Evolutionary conservation across 2,113 vertebrate genomes (phyloP), one percentile per base, ranked within the genome.

Genomic region (Callipepla squamata): DNA sequence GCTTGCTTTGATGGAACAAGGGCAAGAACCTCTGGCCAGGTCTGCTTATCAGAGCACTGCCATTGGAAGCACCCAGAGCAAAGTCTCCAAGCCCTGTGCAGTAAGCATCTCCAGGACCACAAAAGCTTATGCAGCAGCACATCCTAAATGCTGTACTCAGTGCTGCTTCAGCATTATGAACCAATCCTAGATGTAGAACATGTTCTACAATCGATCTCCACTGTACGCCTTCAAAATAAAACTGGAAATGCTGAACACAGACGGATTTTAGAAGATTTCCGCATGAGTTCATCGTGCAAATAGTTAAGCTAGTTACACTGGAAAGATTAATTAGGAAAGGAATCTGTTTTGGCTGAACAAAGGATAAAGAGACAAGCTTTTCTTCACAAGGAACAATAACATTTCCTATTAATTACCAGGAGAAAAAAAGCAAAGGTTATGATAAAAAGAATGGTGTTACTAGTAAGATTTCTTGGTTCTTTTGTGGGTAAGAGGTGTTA

Each of bases 121-220:
- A 57, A 57, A 83, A 40, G 8, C 47, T 75, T 40, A 20, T 22
- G 38, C 57, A 67, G 38, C 50, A 83, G 28, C 42, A 26, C 1
- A 4, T 40, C 48, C 83, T 23, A 76, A 66, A 45, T 3, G 23
- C 13, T 72, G 80, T 59, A 48, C 44, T 62, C 62, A 58, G 42
- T 26, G 42, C 45, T 62, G 16, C 17, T 16, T 1, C 10, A 25
- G 20, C 63, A 44, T 11, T 36, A 62, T 0, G 0, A 69, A 23
- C 34, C 42, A 82, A 57, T 15, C 28, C 51, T 42, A 13, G 25
- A 34, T 42, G 82, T 25, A 22, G 16, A 34, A 8, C 11, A 22
- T 0, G 2, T 42, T 48, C 34, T 44, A 72, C 0, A 0, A 21
- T 42, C 22, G 18, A 4, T n/a, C 70, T 67, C 34, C 48, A 48